Conservation (phyloP, 1,140 invertebrate species). For the Pachyrhynchus sulphureomaculatus region DNA sequence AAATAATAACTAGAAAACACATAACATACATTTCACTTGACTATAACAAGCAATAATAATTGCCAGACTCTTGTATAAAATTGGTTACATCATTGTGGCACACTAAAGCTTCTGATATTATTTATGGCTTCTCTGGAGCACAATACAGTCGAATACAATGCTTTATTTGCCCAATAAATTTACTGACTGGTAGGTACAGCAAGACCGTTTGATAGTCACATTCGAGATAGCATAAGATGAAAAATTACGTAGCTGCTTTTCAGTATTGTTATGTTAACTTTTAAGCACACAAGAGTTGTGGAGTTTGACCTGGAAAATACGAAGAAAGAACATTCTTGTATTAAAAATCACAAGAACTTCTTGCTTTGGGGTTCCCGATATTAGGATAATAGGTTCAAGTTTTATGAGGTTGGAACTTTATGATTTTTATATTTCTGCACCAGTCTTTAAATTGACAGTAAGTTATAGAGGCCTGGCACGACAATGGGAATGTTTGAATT, state of each 20-base stretch:
- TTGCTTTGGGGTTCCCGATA: too few relatives aligned
- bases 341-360: too few relatives aligned
- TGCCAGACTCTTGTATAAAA: conserved; percentile 1
- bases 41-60: conserved; percentile 8
- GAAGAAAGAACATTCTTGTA: too few relatives aligned
- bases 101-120: conserved; percentile 11
- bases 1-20: too few relatives aligned
- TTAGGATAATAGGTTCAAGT: too few relatives aligned
- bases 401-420: too few relatives aligned
- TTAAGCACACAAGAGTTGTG: conserved; percentile 3
- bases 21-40: not conserved
- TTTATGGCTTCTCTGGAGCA: conserved; percentile 24
- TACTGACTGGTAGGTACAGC: conserved; percentile 22
- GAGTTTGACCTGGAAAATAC: conserved; percentile 5
- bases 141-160: conserved; percentile 23
- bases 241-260: conserved; percentile 8
- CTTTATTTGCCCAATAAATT: conserved; percentile 26
- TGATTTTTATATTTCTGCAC: too few relatives aligned
- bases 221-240: conserved; percentile 17
- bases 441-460: too few relatives aligned
- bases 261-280: conserved; percentile 15
- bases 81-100: conserved; percentile 12
- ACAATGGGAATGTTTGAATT: too few relatives aligned
- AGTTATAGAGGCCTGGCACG: too few relatives aligned
- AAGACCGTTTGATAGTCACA: conserved; percentile 23